Base-by-base conservation (phyloP, 2,113 vertebrate species). In the Pristiophorus japonicus region DNA sequence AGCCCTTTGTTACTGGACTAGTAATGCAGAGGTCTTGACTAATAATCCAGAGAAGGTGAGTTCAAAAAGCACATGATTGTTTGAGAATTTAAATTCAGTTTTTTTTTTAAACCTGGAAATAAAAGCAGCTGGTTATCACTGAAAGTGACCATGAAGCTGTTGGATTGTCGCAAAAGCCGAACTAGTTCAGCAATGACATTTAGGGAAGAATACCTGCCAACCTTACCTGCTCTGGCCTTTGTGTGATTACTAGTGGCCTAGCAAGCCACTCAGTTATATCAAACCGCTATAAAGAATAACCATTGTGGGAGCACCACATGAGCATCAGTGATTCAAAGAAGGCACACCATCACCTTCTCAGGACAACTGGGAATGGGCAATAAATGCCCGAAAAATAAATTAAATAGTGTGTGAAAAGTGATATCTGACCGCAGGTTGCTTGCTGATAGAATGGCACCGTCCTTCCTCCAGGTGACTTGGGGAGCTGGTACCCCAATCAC, bases 401-500 rank as follows among this genome's bases (percentile, higher is more conserved):
- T 18, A 27, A 45, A 38, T 18, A 7, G 55, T 67, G 47, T 27
- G 4, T 16, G 14, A 47, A 30, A 45, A 30, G 20, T 16, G 20
- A 62, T 62, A 73, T 67, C 93, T 70, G 93, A 98, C 98, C 98
- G 98, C 0, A 97, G 96, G 91, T 96, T 98, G 96, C 97, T 98
- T 96, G 97, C 98, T 66, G 97, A 95, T 85, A 99, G 95, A 96
- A 99, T 20, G 55, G 97, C 96, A 2, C 99, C 99, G 85, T 99
- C 98, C 96, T 99, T 99, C 96, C 99, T 99, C 99, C 99, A 99
- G 0, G 98, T 98, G 94, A 99, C 96, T 24, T 98, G 98, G 0
- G 99, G 99, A 0, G 96, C 5, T 62, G 99, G 99, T 0, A 99
- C 97, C 45, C 99, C 99, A 95, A 97, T 98, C 0, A 98, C 98